These are phyloP conservation scores for Ceratotherium simum DNA, from an alignment of 2,113 vertebrate species.

Conservation along the genomic window DNA sequence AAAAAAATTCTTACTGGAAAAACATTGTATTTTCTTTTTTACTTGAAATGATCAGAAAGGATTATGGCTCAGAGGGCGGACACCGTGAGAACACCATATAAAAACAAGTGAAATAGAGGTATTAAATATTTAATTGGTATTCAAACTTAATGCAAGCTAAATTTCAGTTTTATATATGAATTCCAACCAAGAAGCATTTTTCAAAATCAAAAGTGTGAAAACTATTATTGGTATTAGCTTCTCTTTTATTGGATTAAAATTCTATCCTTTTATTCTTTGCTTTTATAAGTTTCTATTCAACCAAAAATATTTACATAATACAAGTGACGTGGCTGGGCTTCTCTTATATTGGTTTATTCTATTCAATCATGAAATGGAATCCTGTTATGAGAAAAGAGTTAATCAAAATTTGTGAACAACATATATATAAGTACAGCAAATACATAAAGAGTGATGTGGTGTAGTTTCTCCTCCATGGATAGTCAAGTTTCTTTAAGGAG, in stretches of 20 bases:
- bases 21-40: background rate
- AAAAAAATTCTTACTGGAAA: background rate
- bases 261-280: background rate
- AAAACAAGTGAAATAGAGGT: background rate
- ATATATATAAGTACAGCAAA: background rate
- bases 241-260: background rate
- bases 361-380: background rate
- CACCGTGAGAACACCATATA: background rate
- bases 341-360: background rate
- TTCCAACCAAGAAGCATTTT: background rate
- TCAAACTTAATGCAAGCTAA: background rate
- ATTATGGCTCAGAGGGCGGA: slow-evolving; percentile 11
- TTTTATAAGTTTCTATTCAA: background rate
- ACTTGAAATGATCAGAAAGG: slow-evolving; percentile 53
- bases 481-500: background rate
- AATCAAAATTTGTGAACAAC: background rate
- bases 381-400: background rate
- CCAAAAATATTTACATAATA: background rate
- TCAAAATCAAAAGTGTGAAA: background rate
- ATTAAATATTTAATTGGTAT: background rate
- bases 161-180: slow-evolving; percentile 4
- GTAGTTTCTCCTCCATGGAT: background rate
- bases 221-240: background rate
- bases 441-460: background rate
- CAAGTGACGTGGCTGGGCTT: background rate